Evolutionary conservation across 2,888 invertebrate genomes (phyloP).

Genomic region (Drosophila prolongata): DNA sequence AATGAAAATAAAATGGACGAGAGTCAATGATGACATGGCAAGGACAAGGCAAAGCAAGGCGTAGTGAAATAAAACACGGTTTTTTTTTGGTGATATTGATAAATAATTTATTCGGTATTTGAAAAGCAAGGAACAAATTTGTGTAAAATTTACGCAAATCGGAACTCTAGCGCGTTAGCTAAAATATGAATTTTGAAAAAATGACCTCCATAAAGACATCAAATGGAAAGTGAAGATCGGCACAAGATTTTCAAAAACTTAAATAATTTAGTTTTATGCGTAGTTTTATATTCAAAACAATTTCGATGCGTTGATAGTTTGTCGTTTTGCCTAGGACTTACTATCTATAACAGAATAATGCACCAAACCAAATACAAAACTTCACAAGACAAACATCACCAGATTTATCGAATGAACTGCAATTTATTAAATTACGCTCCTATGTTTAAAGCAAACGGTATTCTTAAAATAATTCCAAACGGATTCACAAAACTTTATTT

Average conservation of each 20-base stretch:
- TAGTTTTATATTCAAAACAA: neutral
- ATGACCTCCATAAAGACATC: neutral
- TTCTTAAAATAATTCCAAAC: neutral
- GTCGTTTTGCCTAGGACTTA: neutral
- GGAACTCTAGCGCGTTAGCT: slow-evolving; percentile 70
- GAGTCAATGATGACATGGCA: slow-evolving; percentile 17
- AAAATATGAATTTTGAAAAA: slow-evolving; percentile 38
- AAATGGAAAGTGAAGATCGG: slow-evolving; percentile 2
- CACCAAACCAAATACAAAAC: neutral
- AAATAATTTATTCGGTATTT: slow-evolving; percentile 70
- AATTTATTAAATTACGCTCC: neutral
- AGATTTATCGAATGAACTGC: neutral
- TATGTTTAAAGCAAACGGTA: neutral
- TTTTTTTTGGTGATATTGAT: slow-evolving; percentile 69
- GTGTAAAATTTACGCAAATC: slow-evolving; percentile 58
- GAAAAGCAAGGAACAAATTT: slow-evolving; percentile 45
- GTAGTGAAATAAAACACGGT: slow-evolving; percentile 57
- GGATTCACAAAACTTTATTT: neutral
- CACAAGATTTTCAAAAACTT: neutral
- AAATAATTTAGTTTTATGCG: neutral
- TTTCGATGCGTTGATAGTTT: neutral
- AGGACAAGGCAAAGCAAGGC: slow-evolving; percentile 19
- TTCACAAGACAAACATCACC: neutral
- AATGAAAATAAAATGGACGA: slow-evolving; percentile 62
- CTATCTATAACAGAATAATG: neutral